Conservation (phyloP, 2,113 vertebrate species). For the Chlamydotis undulata region DNA sequence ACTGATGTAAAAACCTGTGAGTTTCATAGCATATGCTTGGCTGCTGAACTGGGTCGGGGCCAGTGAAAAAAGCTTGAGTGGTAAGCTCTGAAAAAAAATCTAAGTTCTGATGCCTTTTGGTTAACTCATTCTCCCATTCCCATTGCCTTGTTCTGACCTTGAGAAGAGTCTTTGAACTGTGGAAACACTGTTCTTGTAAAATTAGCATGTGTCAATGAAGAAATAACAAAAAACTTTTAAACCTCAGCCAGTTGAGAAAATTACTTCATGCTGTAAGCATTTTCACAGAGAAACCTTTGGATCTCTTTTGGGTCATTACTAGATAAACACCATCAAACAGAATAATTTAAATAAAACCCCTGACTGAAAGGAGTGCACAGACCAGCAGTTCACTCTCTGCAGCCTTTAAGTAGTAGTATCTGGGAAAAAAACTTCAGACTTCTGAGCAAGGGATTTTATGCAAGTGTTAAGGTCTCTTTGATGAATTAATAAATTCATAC, state of each 20-base stretch:
- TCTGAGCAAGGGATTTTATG: background rate
- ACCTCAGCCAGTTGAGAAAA: background rate
- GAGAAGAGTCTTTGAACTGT: background rate
- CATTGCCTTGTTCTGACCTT: background rate
- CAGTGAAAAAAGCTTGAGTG: background rate
- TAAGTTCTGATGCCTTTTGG: background rate
- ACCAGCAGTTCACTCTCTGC: background rate
- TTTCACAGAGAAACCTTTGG: constrained; percentile 58
- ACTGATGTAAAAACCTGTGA: background rate
- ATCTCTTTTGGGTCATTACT: constrained; percentile 53
- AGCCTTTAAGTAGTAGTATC: background rate
- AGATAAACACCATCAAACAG: constrained; percentile 58
- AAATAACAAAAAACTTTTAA: constrained; percentile 30
- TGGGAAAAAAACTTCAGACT: background rate
- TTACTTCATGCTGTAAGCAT: constrained; percentile 6
- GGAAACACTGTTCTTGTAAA: constrained; percentile 12
- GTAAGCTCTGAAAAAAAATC: background rate
- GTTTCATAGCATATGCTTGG: background rate
- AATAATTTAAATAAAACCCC: constrained; percentile 40
- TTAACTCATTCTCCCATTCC: background rate
- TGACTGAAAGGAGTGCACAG: background rate
- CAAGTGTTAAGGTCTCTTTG: background rate
- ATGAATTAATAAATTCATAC: background rate
- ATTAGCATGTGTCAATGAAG: constrained; percentile 39
- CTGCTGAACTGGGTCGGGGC: background rate